Conservation (phyloP, 2,888 invertebrate species). For the Creontiades dilutus region DNA sequence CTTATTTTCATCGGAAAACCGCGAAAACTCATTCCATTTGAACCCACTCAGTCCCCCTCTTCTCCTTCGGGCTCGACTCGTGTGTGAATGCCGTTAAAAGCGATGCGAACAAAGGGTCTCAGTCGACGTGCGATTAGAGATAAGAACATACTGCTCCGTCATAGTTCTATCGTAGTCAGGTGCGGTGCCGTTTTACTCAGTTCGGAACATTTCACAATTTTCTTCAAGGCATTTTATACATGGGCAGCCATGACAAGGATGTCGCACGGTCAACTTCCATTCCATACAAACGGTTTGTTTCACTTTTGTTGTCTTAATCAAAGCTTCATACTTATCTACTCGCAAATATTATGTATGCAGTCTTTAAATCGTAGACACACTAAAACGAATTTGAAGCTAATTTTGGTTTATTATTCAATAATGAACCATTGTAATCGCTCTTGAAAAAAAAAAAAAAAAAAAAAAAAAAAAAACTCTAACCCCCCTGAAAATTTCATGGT, state of each 20-base stretch:
- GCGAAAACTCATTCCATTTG: constrained; percentile 36
- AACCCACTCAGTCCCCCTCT: background rate
- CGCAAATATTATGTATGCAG: too few species aligned
- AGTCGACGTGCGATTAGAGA: background rate
- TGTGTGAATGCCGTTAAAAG: background rate
- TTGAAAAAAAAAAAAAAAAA: too few species aligned
- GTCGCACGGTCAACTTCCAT: background rate
- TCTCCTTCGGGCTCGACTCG: background rate
- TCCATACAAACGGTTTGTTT: background rate
- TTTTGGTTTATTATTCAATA: too few species aligned
- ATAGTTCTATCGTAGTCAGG: background rate
- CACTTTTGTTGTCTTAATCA: background rate
- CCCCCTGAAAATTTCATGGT: too few species aligned
- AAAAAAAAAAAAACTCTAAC: too few species aligned
- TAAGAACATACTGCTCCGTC: background rate
- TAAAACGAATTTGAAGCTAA: too few species aligned
- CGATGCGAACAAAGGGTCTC: constrained; percentile 30
- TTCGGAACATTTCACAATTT: too few species aligned
- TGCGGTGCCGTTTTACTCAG: background rate
- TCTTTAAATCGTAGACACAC: too few species aligned
- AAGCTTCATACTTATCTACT: too few species aligned
- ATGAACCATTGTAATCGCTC: too few species aligned
- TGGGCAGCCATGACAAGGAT: background rate
- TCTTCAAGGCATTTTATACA: too few species aligned
- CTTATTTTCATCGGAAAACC: constrained; percentile 1